Conservation (phyloP, 1,140 invertebrate genomes). For the Caenorhabditis elegans region DNA sequence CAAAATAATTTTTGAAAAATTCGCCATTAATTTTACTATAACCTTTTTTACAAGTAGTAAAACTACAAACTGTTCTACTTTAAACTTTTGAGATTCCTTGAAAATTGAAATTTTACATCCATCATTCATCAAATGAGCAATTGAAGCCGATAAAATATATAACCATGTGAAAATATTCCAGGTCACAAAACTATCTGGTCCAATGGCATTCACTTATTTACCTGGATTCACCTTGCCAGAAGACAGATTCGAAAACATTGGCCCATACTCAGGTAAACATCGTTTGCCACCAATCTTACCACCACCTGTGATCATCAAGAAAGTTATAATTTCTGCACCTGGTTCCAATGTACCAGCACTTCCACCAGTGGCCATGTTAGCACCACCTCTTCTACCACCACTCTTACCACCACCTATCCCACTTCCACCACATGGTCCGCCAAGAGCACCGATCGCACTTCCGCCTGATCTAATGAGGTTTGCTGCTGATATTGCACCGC, state of each 20-base stretch:
- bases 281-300: too few species aligned
- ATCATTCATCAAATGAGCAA: too few species aligned
- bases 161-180: too few species aligned
- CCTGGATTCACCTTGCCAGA: neutral
- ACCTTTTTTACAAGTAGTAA: too few species aligned
- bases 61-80: too few species aligned
- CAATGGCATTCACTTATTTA: neutral
- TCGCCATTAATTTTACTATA: too few species aligned
- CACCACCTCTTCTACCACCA: neutral
- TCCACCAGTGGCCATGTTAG: neutral
- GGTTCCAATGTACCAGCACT: neutral
- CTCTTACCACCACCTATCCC: neutral
- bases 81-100: too few species aligned
- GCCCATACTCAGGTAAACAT: neutral
- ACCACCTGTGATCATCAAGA: neutral
- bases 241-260: conserved; percentile 9
- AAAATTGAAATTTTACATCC: too few species aligned
- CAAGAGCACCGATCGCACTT: neutral
- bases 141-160: too few species aligned
- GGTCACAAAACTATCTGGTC: neutral
- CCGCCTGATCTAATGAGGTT: conserved; percentile 7
- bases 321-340: neutral
- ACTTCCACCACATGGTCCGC: neutral
- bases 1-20: too few species aligned
- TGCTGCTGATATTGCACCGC: neutral